A percentile compares a stretch with the other conserved stretches of the same genome.
These are phyloP conservation scores for Pararge aegeria DNA, from an alignment of 1,140 invertebrate genomes.

Conservation along the genomic window DNA sequence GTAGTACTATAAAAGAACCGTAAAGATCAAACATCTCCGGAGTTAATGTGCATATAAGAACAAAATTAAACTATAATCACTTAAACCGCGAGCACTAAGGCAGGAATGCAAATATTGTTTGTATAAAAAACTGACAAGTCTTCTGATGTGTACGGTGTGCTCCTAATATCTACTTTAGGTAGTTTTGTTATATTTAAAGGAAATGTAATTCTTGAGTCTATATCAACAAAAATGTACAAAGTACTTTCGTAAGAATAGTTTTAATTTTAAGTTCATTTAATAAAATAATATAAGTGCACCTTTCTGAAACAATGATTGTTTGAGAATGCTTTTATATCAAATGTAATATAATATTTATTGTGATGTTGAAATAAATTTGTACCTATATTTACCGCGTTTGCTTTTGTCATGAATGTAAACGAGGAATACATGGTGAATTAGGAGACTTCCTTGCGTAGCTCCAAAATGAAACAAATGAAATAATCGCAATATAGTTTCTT, in stretches of 20 bases:
- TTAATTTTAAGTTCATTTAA: not conserved
- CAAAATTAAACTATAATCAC: no score
- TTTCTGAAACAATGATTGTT: not conserved
- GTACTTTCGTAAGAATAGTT: not conserved
- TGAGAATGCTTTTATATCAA: not conserved
- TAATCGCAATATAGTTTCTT: conserved; percentile 63
- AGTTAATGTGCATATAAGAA: no score
- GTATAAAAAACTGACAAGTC: no score
- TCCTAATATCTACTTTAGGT: not conserved
- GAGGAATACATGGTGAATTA: not conserved
- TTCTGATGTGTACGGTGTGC: no score
- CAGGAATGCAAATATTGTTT: no score
- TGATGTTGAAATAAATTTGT: conserved; percentile 11
- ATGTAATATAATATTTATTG: conserved; percentile 15
- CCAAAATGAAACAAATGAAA: conserved; percentile 23
- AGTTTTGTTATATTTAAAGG: not conserved
- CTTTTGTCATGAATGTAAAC: not conserved
- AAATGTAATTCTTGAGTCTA: no score
- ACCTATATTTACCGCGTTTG: not conserved
- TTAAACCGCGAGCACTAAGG: no score
- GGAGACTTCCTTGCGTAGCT: not conserved
- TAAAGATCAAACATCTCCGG: no score
- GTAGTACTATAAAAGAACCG: no score
- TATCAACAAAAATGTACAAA: not conserved
- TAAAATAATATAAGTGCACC: not conserved